Conservation (phyloP, 1,140 invertebrate species). For the Asobara japonica region DNA sequence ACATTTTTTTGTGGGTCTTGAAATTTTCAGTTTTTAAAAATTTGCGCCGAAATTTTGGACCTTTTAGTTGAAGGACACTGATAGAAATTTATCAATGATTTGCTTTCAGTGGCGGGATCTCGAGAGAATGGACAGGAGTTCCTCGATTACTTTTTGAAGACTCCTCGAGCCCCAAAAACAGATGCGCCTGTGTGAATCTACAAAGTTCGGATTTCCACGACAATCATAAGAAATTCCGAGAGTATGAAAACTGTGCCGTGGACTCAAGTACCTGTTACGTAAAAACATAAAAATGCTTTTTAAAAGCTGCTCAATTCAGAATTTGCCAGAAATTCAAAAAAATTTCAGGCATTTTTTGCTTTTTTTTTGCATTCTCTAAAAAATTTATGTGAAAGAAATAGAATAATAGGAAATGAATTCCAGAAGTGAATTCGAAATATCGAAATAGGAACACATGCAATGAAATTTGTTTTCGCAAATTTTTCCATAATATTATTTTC, state of each 20-base stretch:
- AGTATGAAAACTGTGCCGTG: slow-evolving; percentile 51
- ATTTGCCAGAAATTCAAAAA: not conserved
- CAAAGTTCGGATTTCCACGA: slow-evolving; percentile 72
- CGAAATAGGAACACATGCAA: no score
- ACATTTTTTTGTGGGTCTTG: no score
- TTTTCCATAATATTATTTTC: no score
- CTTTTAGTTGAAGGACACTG: not conserved
- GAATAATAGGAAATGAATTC: no score
- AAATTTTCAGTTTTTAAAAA: not conserved
- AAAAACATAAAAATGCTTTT: not conserved
- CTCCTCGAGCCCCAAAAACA: slow-evolving; percentile 70
- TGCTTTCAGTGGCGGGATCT: slow-evolving; percentile 82
- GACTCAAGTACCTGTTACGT: slow-evolving; percentile 48
- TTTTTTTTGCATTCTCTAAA: no score
- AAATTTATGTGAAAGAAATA: no score
- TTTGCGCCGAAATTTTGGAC: slow-evolving; percentile 19
- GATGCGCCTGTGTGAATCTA: slow-evolving; percentile 83
- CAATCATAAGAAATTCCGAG: slow-evolving; percentile 47
- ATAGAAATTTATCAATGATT: slow-evolving; percentile 29
- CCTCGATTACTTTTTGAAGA: slow-evolving; percentile 79
- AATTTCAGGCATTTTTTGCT: not conserved
- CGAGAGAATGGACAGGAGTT: slow-evolving; percentile 85
- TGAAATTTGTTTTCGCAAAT: no score
- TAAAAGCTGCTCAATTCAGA: not conserved
- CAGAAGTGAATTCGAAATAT: no score